Evolutionary conservation across 2,888 invertebrate genomes (phyloP), one percentile per base, ranked within the genome.

Genomic region (Tromatobia lineatoria): DNA sequence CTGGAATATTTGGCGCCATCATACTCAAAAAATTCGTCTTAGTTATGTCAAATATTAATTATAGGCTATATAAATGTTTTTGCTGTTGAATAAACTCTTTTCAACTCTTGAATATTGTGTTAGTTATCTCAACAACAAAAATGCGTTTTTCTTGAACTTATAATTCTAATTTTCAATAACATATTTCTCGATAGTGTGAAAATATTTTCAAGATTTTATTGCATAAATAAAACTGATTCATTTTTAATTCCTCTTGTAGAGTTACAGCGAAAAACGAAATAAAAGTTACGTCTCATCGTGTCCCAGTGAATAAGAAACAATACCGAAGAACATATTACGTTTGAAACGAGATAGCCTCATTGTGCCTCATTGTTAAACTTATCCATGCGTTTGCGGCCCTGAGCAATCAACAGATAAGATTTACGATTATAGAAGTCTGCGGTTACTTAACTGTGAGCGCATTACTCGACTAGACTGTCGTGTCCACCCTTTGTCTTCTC

Each of bases 321-420:
- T 67, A 13, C 45, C 23, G 34, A 54, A 66, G 6, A 66, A 23
- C 11, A 52, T 54, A 66, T 11, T 52, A 23, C 20, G 54, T 54
- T 18, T n/a, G 70, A 13, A 38, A 52, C 20, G 45, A 38, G 34
- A 23, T 34, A 57, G 54, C 15, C 25, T 42, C 70, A 20, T 34
- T 18, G 54, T 20, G 20, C 38, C 54, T 71, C 20, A 10, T 77
- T 50, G 71, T 66, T 45, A 23, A 70, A 71, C 18, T 57, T 76
- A 47, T n/a, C n/a, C 38, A 69, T 70, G 38, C 38, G 57, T 15
- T 69, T 47, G 67, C 47, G 71, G 67, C 73, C 59, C 67, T 52
- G 77, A 73, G 59, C 50, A 78, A 82, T 78, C 82, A 78, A 74
- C 77, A 74, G 71, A 82, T 59, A 78, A 82, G 77, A 82, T 82